Percentiles rank a stretch among this genome's conserved stretches.
These are phyloP conservation scores for Chloroclysta siterata DNA, from an alignment of 2,888 invertebrate genomes.

Conservation along the genomic window DNA sequence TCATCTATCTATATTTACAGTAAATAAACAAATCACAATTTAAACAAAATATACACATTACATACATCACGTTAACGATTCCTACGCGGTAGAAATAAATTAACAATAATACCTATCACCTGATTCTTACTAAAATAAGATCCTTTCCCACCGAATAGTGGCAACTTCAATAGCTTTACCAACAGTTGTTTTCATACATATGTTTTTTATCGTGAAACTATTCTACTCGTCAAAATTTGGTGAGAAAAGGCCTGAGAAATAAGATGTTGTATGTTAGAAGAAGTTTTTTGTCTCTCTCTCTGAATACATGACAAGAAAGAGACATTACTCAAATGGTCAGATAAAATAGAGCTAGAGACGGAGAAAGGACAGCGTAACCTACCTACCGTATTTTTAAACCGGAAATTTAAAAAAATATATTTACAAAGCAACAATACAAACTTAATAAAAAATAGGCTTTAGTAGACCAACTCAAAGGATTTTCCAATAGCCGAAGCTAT, in stretches of 20 bases:
- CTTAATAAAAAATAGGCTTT: too few species aligned
- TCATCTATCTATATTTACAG: slow-evolving; percentile 82
- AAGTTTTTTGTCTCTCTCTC: not conserved
- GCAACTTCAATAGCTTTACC: not conserved
- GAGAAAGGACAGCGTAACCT: not conserved
- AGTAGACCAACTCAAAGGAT: too few species aligned
- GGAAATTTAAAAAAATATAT: not conserved
- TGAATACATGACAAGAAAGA: not conserved
- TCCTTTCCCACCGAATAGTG: slow-evolving; percentile 5
- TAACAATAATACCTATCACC: slow-evolving; percentile 52
- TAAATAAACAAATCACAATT: slow-evolving; percentile 71
- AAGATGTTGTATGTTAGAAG: not conserved
- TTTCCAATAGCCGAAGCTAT: too few species aligned
- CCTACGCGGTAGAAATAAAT: slow-evolving; percentile 70
- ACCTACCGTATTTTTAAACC: not conserved
- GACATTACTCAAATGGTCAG: not conserved
- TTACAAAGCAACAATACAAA: too few species aligned
- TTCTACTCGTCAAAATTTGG: not conserved
- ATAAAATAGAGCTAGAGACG: not conserved
- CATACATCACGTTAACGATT: slow-evolving; percentile 63
- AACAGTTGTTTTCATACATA: too few species aligned
- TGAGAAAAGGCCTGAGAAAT: not conserved
- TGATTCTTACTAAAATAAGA: slow-evolving; percentile 24
- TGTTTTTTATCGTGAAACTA: not conserved
- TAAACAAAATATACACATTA: slow-evolving; percentile 75